Evolutionary conservation across 2,113 vertebrate genomes (phyloP).

Genomic region (Clupea harengus): DNA sequence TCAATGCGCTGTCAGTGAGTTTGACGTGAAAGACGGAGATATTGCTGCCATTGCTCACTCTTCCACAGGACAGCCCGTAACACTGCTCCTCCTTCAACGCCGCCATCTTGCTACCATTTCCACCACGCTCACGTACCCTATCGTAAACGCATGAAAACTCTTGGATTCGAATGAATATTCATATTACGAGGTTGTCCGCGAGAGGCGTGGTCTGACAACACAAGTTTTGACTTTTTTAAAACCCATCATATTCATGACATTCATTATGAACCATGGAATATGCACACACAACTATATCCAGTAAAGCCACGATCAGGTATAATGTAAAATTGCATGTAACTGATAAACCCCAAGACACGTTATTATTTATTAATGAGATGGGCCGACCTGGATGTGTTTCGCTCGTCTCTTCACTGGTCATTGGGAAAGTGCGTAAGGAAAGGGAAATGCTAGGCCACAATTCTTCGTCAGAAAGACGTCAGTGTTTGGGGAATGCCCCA

Average conservation of each 20-base stretch:
- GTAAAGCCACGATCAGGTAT: neutral
- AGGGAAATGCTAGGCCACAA: constrained; percentile 56
- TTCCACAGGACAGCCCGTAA: constrained; percentile 95
- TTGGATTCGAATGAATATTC: constrained; percentile 74
- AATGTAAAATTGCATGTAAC: neutral
- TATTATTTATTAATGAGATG: constrained; percentile 38
- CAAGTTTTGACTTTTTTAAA: neutral
- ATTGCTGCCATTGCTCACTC: constrained; percentile 86
- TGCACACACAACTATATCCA: neutral
- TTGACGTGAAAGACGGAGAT: constrained; percentile 94
- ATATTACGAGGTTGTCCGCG: constrained; percentile 51
- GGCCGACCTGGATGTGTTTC: constrained; percentile 15
- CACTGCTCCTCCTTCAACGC: constrained; percentile 93
- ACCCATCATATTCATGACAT: neutral
- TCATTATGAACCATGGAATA: neutral
- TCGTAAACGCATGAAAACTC: constrained; percentile 63
- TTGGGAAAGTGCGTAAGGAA: constrained; percentile 46
- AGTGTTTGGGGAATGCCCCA: constrained; percentile 49
- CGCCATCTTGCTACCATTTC: constrained; percentile 95
- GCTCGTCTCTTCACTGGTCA: constrained; percentile 18
- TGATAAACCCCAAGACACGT: neutral
- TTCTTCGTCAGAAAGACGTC: constrained; percentile 64
- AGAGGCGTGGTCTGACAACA: neutral
- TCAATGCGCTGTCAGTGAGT: constrained; percentile 91
- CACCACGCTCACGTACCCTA: constrained; percentile 71